These are phyloP conservation scores for Pteria penguin DNA, from an alignment of 2,888 invertebrate genomes.

Conservation along the genomic window DNA sequence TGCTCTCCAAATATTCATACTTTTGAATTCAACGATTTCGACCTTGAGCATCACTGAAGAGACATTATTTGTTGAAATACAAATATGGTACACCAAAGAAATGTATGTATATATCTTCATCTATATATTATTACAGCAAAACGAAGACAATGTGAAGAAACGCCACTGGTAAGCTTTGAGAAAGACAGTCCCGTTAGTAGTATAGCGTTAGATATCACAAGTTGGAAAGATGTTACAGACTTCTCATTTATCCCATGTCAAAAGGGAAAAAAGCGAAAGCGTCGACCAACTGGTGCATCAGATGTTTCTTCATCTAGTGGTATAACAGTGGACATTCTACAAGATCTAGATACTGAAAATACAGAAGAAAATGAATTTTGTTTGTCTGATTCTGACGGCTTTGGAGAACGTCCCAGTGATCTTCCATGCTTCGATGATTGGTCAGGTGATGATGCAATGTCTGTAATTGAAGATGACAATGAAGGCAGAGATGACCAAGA, in stretches of 20 bases:
- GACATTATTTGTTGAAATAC: too few relatives aligned
- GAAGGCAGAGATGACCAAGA: neutral
- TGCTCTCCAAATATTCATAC: too few relatives aligned
- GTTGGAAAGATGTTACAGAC: slow-evolving; percentile 24
- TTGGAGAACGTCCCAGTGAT: neutral
- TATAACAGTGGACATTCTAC: neutral
- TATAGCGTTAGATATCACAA: slow-evolving; percentile 9
- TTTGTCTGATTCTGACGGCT: neutral
- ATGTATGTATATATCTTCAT: too few relatives aligned
- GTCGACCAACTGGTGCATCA: slow-evolving; percentile 5
- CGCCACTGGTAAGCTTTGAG: too few relatives aligned
- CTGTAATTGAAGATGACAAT: neutral
- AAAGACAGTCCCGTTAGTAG: too few relatives aligned
- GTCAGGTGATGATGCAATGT: neutral
- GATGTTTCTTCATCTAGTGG: slow-evolving; percentile 11
- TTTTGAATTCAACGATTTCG: too few relatives aligned
- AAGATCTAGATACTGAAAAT: neutral
- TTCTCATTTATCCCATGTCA: neutral
- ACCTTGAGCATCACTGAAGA: too few relatives aligned
- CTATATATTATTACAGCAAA: too few relatives aligned
- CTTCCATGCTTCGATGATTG: neutral
- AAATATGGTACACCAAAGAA: too few relatives aligned
- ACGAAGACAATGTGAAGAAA: too few relatives aligned
- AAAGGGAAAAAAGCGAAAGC: slow-evolving; percentile 5
- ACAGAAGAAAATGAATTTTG: neutral